Conservation (phyloP, 2,797 vertebrate species). For the Spea hammondii region DNA sequence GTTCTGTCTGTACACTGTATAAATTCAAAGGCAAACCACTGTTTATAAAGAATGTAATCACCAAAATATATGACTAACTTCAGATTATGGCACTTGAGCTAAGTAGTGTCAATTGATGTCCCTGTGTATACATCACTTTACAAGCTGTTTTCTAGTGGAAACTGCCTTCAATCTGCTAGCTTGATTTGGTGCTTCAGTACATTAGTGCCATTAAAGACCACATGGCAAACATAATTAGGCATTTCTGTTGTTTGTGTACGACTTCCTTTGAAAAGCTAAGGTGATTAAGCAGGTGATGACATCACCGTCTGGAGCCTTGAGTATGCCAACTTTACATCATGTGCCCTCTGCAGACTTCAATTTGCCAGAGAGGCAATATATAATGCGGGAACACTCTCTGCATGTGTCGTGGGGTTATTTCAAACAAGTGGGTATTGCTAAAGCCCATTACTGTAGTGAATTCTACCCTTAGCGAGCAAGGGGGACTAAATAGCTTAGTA, state of each 20-base stretch:
- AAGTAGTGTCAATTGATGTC: no score
- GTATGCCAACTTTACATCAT: not conserved
- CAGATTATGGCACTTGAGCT: no score
- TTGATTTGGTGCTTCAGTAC: no score
- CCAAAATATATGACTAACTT: no score
- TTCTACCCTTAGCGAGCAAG: not conserved
- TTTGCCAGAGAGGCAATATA: not conserved
- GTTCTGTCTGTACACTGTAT: no score
- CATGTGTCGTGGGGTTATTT: not conserved
- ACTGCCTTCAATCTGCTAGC: no score
- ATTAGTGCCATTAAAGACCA: not conserved
- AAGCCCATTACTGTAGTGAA: not conserved
- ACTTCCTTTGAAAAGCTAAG: conserved; percentile 11
- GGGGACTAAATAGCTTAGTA: not conserved
- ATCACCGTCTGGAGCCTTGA: not conserved
- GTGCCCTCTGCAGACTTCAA: not conserved
- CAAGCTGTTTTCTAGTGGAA: no score
- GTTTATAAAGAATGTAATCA: no score
- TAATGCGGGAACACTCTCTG: not conserved
- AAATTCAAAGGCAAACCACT: no score
- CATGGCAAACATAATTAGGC: not conserved
- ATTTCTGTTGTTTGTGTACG: conserved; percentile 6
- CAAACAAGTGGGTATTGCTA: not conserved
- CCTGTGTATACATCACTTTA: no score
- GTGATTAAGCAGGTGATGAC: not conserved